Conservation (phyloP, 2,888 invertebrate species). For the Panopea generosa region DNA sequence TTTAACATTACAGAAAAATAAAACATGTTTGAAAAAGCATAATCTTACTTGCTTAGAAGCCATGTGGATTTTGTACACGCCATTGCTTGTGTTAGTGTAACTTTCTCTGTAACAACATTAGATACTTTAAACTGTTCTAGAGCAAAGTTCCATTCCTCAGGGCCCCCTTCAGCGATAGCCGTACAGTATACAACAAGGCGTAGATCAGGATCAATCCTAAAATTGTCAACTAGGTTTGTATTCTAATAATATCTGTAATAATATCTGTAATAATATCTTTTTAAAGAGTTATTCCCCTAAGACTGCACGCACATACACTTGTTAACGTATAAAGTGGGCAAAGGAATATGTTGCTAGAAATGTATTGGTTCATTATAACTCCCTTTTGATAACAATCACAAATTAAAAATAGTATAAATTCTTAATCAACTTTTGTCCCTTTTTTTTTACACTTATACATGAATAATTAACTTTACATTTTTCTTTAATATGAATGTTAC, state of each 20-base stretch:
- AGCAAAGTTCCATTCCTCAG: conserved; percentile 91
- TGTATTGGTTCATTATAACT: too few species aligned
- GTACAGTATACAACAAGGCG: conserved; percentile 91
- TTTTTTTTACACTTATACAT: too few species aligned
- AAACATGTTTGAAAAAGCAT: too few species aligned
- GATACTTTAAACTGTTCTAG: conserved; percentile 89
- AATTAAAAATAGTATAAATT: too few species aligned
- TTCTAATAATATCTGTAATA: neutral
- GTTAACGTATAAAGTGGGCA: too few species aligned
- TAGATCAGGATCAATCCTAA: conserved; percentile 90
- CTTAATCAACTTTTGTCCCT: too few species aligned
- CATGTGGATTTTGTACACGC: conserved; percentile 89
- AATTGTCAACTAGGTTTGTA: neutral
- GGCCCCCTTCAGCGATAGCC: conserved; percentile 89
- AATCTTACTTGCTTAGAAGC: conserved; percentile 85
- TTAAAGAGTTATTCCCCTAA: neutral
- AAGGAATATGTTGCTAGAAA: too few species aligned
- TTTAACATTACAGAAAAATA: too few species aligned
- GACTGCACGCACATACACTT: too few species aligned
- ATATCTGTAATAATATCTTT: neutral
- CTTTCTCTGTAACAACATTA: conserved; percentile 90
- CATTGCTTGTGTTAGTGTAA: conserved; percentile 89
- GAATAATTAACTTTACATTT: too few species aligned
- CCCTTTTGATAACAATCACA: too few species aligned
- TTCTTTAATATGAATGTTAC: too few species aligned